Evolutionary conservation across 2,888 invertebrate species (phyloP), one percentile per base, ranked within the genome.

Genomic region (Tridacna crocea): DNA sequence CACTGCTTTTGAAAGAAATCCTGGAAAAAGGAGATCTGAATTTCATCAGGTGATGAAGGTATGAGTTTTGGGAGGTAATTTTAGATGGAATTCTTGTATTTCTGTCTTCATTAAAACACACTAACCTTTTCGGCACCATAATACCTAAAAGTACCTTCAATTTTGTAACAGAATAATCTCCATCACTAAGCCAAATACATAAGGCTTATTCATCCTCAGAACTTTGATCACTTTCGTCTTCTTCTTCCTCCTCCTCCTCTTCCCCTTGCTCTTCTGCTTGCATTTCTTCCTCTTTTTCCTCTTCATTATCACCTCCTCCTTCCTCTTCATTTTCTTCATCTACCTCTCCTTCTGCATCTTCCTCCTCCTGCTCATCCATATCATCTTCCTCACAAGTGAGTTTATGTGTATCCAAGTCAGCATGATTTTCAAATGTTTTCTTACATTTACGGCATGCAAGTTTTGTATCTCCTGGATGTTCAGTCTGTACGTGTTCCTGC

Each of bases 261-360:
- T 26, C 70, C 0, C 48, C 70, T 51, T 70, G 51, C n/a, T 22
- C 48, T n/a, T 26, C 51, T 13, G 12, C 51, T 4, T 70, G 24
- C 24, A 22, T 19, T 15, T 70, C 51, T 22, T 68, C 68, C 17
- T 68, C 68, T 19, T 47, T 47, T 22, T 68, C 68, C 15, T 70
- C 70, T 11, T 51, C 70, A 26, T 24, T 24, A 3, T 70, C 51
- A 13, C 22, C 70, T 24, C 22, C 48, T 4, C 19, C 70, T 26
- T 0, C 70, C 15, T 22, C 51, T 15, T 51, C 26, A 24, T 47
- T 22, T 8, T 26, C n/a, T n/a, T 51, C 70, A n/a, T 51, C 46
- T 2, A 2, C 27, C 12, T 6, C 36, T 13, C 13, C 27, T 36
- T 36, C 66, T 36, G 10, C 66, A 2, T 36, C 27, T 36, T 26